These are phyloP conservation scores for Cromileptes altivelis DNA, from an alignment of 2,113 vertebrate genomes.

Conservation along the genomic window DNA sequence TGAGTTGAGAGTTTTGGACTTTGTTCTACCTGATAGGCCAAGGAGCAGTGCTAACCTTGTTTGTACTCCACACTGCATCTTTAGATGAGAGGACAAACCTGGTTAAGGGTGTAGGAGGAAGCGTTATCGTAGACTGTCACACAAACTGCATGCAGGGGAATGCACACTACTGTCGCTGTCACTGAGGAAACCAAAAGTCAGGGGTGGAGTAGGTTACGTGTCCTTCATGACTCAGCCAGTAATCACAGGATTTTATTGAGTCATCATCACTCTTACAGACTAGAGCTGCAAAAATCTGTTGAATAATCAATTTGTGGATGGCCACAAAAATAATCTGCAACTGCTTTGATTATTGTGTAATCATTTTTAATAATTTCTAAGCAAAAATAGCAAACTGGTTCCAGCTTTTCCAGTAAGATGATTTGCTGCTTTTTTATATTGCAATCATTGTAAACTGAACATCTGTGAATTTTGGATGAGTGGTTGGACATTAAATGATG, in stretches of 20 bases:
- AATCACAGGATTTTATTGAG: not conserved
- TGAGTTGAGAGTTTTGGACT: conserved; percentile 60
- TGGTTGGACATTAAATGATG: not conserved
- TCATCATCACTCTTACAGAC: not conserved
- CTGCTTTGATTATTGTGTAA: not conserved
- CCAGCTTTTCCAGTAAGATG: not conserved
- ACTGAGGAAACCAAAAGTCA: conserved; percentile 22
- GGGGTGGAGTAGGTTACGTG: not conserved
- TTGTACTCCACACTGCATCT: conserved; percentile 6
- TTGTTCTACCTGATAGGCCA: conserved; percentile 63
- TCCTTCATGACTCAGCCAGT: not conserved
- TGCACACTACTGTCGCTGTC: not conserved
- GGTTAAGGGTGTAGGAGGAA: not conserved
- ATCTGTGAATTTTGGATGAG: not conserved
- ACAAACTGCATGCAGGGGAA: not conserved
- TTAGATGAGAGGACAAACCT: not conserved
- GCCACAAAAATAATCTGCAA: not conserved
- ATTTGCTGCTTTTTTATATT: not conserved
- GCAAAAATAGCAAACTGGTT: too few species aligned
- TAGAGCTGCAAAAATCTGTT: not conserved
- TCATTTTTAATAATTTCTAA: not conserved
- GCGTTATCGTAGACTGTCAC: not conserved
- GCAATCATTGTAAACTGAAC: not conserved
- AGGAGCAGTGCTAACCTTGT: conserved; percentile 17
- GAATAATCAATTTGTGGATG: not conserved